Base-by-base conservation (phyloP, 1,140 invertebrate genomes). In the Plutomurus gul region DNA sequence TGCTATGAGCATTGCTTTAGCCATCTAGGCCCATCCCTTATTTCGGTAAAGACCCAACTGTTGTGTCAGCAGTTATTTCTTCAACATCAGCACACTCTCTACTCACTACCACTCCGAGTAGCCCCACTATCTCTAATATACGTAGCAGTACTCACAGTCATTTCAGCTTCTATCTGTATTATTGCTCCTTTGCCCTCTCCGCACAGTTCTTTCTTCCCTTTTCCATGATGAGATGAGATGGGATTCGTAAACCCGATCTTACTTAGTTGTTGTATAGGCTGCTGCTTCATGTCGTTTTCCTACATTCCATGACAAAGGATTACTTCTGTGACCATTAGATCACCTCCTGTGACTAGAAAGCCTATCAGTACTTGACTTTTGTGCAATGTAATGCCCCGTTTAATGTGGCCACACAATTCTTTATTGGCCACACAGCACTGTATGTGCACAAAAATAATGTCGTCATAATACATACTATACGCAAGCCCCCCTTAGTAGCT, bases 51-150 rank as follows among this genome's bases (percentile, higher is more conserved):
- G 49, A 60, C 77, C 47, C 77, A 79, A 79, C 72, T 79, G 77
- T 79, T 79, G 72, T 79, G 73, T 79, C 77, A 79, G 77, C 77
- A 79, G 30, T 74, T 79, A 56, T 75, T 75, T 46, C 73, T 36
- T 75, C 73, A 25, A 49, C 73, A 75, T 75, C 73, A 75, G 73
- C 73, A 75, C 73, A 75, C 73, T 75, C 73, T 46, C 30, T 8
- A 33, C 72, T 40, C 18, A 22, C 18, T 27, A 3, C 22, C 2
- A 22, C 10, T 20, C 30, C 49, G 13, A 5, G 10, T 10, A 40
- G 3, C 27, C 7, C 8, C 25, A 33, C 11, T n/a, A 49, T 30
- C 16, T 36, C 6, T 16, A 1, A 33, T 65, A 30, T 65, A 65
- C 3, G 8, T 36, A 2, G 4, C 56, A 33, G 27, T 6, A 18